Conservation (phyloP, 2,888 invertebrate species). For the Amphimallon solstitiale region DNA sequence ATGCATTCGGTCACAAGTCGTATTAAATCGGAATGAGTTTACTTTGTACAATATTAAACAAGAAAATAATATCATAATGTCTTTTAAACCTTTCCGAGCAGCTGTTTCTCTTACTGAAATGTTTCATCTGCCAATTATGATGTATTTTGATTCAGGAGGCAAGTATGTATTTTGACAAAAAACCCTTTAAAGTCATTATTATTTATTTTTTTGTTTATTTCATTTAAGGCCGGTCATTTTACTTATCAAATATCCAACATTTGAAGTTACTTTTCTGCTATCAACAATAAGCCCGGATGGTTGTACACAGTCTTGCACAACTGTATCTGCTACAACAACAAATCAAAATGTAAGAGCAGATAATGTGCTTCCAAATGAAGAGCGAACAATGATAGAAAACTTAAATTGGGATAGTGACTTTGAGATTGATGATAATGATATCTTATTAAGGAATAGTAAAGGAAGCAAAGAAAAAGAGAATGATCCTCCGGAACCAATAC, state of each 20-base stretch:
- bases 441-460: constrained; percentile 37
- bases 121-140: constrained; percentile 72
- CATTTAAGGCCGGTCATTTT: constrained; percentile 76
- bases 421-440: constrained; percentile 36
- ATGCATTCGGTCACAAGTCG: constrained; percentile 73
- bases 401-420: constrained; percentile 53
- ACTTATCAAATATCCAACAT: constrained; percentile 76
- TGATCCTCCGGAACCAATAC: neutral
- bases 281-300: constrained; percentile 76
- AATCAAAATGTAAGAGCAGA: constrained; percentile 47
- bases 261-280: constrained; percentile 83
- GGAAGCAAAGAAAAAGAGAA: constrained; percentile 13
- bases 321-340: constrained; percentile 55
- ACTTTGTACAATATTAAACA: constrained; percentile 71
- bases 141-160: constrained; percentile 82
- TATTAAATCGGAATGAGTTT: constrained; percentile 78
- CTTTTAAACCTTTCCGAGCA: constrained; percentile 85
- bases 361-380: constrained; percentile 47
- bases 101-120: constrained; percentile 83
- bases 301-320: constrained; percentile 58
- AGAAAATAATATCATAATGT: constrained; percentile 83
- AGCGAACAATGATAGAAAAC: constrained; percentile 50
- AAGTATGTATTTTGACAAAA: constrained; percentile 65
- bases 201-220: neutral
- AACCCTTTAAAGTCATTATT: neutral